Percentiles rank a stretch among this genome's conserved stretches.
Conservation (phyloP, 2,888 invertebrate species). For the Schrankia costaestrigalis region DNA sequence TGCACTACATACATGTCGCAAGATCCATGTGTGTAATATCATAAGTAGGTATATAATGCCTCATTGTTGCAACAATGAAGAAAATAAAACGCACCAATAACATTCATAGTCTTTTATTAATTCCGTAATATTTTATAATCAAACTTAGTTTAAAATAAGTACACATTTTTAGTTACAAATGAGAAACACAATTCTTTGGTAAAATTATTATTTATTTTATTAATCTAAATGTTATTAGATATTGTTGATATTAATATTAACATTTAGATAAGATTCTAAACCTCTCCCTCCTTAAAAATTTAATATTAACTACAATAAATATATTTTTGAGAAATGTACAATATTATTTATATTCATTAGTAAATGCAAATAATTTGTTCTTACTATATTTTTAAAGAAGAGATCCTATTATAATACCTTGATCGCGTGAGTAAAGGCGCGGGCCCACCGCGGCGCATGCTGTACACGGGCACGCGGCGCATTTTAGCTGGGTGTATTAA, state of each 20-base stretch:
- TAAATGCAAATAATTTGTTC: conserved; percentile 1
- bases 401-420: too few species aligned
- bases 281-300: conserved; percentile 49
- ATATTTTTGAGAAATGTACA: conserved; percentile 8
- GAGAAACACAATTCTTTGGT: conserved; percentile 39
- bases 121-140: conserved; percentile 25
- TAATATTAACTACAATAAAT: conserved; percentile 21
- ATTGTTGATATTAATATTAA: conserved; percentile 31
- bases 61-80: too few species aligned
- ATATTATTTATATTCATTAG: conserved; percentile 3
- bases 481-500: too few species aligned
- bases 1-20: too few species aligned
- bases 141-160: conserved; percentile 19
- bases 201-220: conserved; percentile 31
- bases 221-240: conserved; percentile 21
- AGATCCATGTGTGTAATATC: too few species aligned
- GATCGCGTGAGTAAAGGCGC: too few species aligned
- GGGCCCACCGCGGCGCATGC: too few species aligned
- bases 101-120: conserved; percentile 31
- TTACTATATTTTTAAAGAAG: neutral
- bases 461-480: too few species aligned
- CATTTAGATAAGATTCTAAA: conserved; percentile 38
- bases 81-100: conserved; percentile 11
- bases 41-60: too few species aligned
- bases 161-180: conserved; percentile 21